Conservation (phyloP, 1,140 invertebrate genomes). For the Teleogryllus occipitalis region DNA sequence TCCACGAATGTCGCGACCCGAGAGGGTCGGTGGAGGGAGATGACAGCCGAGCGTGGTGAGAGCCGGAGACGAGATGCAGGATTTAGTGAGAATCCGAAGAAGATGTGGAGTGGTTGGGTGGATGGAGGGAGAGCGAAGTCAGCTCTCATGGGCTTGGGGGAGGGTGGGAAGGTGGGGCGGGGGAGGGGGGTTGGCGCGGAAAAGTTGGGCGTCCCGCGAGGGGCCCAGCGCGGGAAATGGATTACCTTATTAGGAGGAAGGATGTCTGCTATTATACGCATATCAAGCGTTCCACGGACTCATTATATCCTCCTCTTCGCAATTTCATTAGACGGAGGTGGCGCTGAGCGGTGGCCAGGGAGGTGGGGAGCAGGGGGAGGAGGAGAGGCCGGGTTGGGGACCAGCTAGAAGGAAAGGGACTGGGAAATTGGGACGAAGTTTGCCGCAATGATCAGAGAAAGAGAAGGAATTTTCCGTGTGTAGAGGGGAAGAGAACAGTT, state of each 20-base stretch:
- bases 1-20: too few relatives aligned
- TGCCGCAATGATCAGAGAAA: too few relatives aligned
- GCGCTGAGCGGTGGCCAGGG: neutral
- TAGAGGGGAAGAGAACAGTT: too few relatives aligned
- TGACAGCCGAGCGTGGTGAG: too few relatives aligned
- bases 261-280: conserved; percentile 4
- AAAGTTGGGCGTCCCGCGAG: neutral
- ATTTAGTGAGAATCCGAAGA: too few relatives aligned
- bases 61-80: too few relatives aligned
- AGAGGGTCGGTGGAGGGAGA: too few relatives aligned
- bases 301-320: neutral
- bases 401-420: neutral
- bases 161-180: too few relatives aligned
- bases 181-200: neutral
- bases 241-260: conserved; percentile 1
- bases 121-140: too few relatives aligned
- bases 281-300: neutral
- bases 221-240: neutral
- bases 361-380: neutral
- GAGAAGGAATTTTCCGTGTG: too few relatives aligned
- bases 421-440: neutral
- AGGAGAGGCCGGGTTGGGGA: neutral
- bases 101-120: too few relatives aligned
- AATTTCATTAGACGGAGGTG: neutral
- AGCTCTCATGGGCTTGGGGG: neutral